Evolutionary conservation across 2,888 invertebrate genomes (phyloP).

Genomic region (Erannis defoliaria): DNA sequence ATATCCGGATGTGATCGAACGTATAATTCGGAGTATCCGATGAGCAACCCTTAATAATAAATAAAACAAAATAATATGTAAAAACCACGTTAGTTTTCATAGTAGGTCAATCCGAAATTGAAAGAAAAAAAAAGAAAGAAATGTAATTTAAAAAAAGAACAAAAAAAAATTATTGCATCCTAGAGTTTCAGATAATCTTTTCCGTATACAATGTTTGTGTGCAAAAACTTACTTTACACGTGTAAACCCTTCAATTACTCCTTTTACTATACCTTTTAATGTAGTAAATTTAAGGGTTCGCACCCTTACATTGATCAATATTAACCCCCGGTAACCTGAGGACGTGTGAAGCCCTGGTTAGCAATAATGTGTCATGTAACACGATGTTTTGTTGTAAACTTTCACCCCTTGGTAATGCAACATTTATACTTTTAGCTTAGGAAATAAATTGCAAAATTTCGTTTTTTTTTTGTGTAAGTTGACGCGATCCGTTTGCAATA

Average conservation of each 20-base stretch:
- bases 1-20: too few species aligned
- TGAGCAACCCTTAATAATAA: too few species aligned
- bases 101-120: too few species aligned
- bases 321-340: conserved; percentile 53
- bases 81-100: too few species aligned
- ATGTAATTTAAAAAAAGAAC: not conserved
- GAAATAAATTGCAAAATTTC: too few species aligned
- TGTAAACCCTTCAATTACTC: not conserved
- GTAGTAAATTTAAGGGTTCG: conserved; percentile 19
- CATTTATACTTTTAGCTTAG: too few species aligned
- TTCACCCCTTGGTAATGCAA: not conserved
- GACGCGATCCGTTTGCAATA: too few species aligned
- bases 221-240: not conserved
- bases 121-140: too few species aligned
- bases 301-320: conserved; percentile 44
- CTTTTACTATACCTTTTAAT: not conserved
- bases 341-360: conserved; percentile 55
- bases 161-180: not conserved
- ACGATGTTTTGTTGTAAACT: conserved; percentile 28
- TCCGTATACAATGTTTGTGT: not conserved
- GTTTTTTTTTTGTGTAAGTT: too few species aligned
- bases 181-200: not conserved
- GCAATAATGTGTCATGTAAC: conserved; percentile 50
- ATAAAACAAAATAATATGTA: too few species aligned
- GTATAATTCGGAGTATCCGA: too few species aligned